phyloP scores from a whole-genome alignment of 2,888 invertebrate species.

The Microctonus hyperodae region DNA sequence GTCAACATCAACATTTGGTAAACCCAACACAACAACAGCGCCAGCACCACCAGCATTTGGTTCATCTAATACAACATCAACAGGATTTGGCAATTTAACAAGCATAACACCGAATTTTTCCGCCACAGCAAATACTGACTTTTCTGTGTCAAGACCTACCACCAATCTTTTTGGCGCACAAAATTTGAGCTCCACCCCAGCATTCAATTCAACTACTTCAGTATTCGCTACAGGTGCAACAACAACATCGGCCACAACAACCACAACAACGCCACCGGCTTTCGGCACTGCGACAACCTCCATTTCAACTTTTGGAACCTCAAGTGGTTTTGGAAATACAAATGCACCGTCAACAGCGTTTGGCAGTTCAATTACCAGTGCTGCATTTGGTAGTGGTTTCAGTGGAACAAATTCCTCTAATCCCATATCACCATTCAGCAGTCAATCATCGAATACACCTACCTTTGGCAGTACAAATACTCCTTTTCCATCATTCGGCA shows the following conservation, averaged over 20 bases:
- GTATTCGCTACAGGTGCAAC: background rate
- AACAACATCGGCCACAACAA: slow-evolving; percentile 12
- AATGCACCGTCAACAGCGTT: slow-evolving; percentile 28
- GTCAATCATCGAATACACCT: slow-evolving; percentile 30
- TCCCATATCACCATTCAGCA: slow-evolving; percentile 39
- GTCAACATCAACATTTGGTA: background rate
- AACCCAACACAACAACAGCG: background rate
- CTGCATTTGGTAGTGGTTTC: slow-evolving; percentile 28
- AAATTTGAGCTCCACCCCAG: background rate
- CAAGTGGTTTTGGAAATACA: slow-evolving; percentile 30
- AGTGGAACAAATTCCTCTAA: background rate
- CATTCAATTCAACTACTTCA: background rate
- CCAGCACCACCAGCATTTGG: slow-evolving; percentile 12
- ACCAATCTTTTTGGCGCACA: background rate
- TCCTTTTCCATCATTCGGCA: slow-evolving; percentile 35
- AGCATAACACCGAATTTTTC: background rate
- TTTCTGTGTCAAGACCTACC: too few species aligned
- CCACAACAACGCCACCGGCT: background rate
- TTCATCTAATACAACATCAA: background rate
- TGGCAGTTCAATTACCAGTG: background rate
- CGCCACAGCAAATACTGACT: too few species aligned
- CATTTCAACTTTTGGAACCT: slow-evolving; percentile 36
- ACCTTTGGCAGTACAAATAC: slow-evolving; percentile 31
- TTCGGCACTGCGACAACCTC: slow-evolving; percentile 18
- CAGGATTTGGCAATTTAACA: background rate